These are phyloP conservation scores for Prietella phreatophila DNA, from an alignment of 2,113 vertebrate species.

Conservation along the genomic window DNA sequence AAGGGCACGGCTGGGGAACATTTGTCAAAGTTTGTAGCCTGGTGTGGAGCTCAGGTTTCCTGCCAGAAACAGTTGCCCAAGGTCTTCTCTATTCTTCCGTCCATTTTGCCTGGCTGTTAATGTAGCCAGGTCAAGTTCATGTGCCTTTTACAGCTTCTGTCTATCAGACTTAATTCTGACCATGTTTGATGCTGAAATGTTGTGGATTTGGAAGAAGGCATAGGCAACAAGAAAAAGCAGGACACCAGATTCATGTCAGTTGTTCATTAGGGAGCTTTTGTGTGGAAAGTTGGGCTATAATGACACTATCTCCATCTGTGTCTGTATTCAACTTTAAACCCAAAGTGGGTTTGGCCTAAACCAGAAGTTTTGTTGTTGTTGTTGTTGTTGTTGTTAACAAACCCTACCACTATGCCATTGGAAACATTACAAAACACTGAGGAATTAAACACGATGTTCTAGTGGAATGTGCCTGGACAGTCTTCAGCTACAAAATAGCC, in stretches of 20 bases:
- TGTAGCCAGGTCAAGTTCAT: conserved; percentile 49
- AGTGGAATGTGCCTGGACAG: not conserved
- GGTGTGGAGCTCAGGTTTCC: conserved; percentile 48
- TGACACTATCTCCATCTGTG: not conserved
- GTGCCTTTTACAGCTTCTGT: conserved; percentile 36
- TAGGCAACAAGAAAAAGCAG: conserved; percentile 6
- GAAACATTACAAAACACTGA: not conserved
- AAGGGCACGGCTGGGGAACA: conserved; percentile 43
- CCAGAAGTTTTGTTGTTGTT: not conserved
- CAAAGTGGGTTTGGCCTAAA: not conserved
- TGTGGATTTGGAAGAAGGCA: conserved; percentile 23
- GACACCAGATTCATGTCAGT: not conserved
- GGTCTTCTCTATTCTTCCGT: not conserved
- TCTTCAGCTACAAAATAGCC: conserved; percentile 5
- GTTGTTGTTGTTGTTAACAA: not conserved
- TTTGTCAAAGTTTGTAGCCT: conserved; percentile 55
- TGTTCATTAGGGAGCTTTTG: not conserved
- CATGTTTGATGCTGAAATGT: not conserved
- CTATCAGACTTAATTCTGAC: conserved; percentile 27
- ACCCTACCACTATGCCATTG: not conserved
- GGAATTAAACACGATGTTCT: not conserved
- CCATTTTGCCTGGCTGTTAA: not conserved
- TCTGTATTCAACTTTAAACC: not conserved
- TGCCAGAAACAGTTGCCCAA: conserved; percentile 39
- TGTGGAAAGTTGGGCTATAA: not conserved